Percentiles rank a stretch among this genome's conserved stretches.
These are phyloP conservation scores for Sceloporus undulatus DNA, from an alignment of 2,113 vertebrate species.

Conservation along the genomic window DNA sequence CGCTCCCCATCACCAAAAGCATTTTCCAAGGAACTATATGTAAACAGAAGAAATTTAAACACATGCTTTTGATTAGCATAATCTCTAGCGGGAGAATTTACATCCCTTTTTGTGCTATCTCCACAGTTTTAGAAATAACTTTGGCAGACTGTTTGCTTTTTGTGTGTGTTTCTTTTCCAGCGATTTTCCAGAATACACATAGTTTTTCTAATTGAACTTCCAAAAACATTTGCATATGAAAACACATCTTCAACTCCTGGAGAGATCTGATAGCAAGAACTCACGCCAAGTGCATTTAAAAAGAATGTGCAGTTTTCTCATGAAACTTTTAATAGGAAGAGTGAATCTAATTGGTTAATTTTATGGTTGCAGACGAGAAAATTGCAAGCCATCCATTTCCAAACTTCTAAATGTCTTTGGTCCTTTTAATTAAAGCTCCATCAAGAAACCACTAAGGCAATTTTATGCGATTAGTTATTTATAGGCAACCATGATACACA, in stretches of 20 bases:
- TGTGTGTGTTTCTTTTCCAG: not conserved
- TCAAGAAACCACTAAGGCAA: conserved; percentile 81
- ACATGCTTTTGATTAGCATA: not conserved
- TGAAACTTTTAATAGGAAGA: conserved; percentile 83
- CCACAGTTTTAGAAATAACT: not conserved
- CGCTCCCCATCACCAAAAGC: not conserved
- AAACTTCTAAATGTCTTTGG: conserved; percentile 81
- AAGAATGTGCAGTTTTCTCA: conserved; percentile 73
- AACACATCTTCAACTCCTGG: conserved; percentile 64
- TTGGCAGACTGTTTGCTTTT: not conserved
- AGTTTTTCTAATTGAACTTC: conserved; percentile 64
- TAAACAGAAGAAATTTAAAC: not conserved
- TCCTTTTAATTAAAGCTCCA: conserved; percentile 85
- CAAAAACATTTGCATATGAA: conserved; percentile 64
- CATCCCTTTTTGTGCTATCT: not conserved
- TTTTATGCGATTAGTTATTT: conserved; percentile 86
- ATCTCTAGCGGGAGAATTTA: not conserved
- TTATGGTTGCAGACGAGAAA: conserved; percentile 84
- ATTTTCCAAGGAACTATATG: not conserved
- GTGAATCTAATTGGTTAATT: conserved; percentile 85
- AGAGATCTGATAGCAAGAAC: conserved; percentile 68
- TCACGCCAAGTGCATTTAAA: conserved; percentile 72
- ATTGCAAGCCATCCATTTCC: conserved; percentile 82
- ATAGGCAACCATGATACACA: conserved; percentile 81
- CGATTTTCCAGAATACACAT: not conserved